These are phyloP conservation scores for Crenichthys baileyi DNA, from an alignment of 2,797 vertebrate species.

Conservation along the genomic window DNA sequence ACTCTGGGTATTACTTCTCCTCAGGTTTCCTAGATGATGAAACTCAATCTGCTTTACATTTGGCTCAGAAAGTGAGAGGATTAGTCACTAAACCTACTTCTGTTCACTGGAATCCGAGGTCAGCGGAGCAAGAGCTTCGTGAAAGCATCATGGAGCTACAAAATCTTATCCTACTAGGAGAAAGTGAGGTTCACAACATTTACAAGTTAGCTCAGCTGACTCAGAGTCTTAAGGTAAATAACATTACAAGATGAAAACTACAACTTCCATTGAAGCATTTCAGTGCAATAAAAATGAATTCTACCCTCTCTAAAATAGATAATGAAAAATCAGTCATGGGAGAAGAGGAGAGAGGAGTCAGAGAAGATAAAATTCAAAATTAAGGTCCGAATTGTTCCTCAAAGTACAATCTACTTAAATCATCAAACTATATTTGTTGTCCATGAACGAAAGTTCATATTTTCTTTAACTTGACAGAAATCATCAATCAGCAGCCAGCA, in stretches of 20 bases:
- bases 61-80: slow-evolving; percentile 74
- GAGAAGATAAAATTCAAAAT: slow-evolving; percentile 56
- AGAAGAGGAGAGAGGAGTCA: slow-evolving; percentile 68
- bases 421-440: background rate
- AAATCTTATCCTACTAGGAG: slow-evolving; percentile 57
- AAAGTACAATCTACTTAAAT: background rate
- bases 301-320: slow-evolving; percentile 69
- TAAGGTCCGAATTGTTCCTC: slow-evolving; percentile 23
- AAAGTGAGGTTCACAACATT: slow-evolving; percentile 49
- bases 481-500: slow-evolving; percentile 12
- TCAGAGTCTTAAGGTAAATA: slow-evolving; percentile 80
- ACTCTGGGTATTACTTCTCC: background rate
- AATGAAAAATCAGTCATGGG: slow-evolving; percentile 85
- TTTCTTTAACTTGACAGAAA: slow-evolving; percentile 36
- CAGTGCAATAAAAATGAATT: background rate
- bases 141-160: slow-evolving; percentile 72
- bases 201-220: slow-evolving; percentile 75
- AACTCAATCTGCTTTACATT: slow-evolving; percentile 72
- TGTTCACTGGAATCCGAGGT: slow-evolving; percentile 74
- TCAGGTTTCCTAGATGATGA: slow-evolving; percentile 68
- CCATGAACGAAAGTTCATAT: background rate
- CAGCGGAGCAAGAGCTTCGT: slow-evolving; percentile 56
- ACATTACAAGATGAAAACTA: background rate
- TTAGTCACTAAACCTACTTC: slow-evolving; percentile 69
- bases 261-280: background rate